Percentiles rank a stretch among this genome's conserved stretches.
These are phyloP conservation scores for Horisme vitalbata DNA, from an alignment of 2,888 invertebrate genomes.

Conservation along the genomic window DNA sequence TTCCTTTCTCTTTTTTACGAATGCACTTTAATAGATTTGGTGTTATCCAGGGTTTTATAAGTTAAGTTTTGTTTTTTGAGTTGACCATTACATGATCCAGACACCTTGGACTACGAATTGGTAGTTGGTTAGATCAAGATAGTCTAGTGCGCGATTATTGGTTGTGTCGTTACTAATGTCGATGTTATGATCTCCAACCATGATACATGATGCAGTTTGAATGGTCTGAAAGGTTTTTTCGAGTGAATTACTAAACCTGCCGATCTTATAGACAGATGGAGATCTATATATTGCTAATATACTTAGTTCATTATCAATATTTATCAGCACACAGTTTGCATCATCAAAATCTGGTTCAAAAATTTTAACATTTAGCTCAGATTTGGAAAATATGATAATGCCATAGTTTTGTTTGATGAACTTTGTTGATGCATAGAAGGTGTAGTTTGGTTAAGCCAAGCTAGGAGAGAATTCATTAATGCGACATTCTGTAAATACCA, in stretches of 20 bases:
- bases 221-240: background rate
- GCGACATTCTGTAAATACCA: slow-evolving; percentile 11
- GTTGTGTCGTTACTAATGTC: background rate
- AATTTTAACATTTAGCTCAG: no score
- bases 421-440: background rate
- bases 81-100: no score
- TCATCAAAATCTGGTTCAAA: slow-evolving; percentile 4
- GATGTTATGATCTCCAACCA: slow-evolving; percentile 6
- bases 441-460: background rate
- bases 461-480: background rate
- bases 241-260: background rate
- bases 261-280: background rate
- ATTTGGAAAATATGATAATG: no score
- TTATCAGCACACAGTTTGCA: background rate
- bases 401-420: no score
- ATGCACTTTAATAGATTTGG: no score
- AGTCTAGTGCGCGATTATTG: no score
- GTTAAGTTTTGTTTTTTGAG: no score
- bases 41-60: no score
- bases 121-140: no score
- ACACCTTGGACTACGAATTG: no score
- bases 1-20: no score
- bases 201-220: background rate
- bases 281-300: background rate
- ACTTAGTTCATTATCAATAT: background rate